Base-by-base conservation (phyloP, 1,140 invertebrate genomes). In the Spodoptera litura region DNA sequence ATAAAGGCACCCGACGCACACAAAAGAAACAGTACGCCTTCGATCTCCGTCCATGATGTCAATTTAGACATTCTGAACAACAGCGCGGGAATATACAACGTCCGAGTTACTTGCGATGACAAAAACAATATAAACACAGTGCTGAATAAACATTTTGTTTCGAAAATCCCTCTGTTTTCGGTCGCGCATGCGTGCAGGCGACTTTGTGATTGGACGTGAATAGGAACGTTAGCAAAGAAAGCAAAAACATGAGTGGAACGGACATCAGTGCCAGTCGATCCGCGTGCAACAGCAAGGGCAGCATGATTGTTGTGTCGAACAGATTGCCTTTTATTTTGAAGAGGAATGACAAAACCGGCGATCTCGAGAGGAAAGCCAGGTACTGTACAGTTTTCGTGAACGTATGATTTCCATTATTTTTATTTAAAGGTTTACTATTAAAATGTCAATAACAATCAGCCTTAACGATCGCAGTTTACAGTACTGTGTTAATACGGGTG, bases 231-330 rank as follows among this genome's bases (percentile, higher is more conserved):
- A 77, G 59, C 53, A 81, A 82, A 53, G 58, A 81, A 84, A 85
- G 86, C 83, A 85, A 72, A 85, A 88, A 88, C 81, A 94, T 92
- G 92, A 93, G 89, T 92, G 91, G 76, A 85, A 88, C 78, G 77
- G 81, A 85, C 81, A 89, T 86, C 79, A 85, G 90, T 89, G 91
- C 83, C 89, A 92, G 91, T 93, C 93, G 93, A 70, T 82, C 88
- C 9, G 72, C 87, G 88, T 94, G 93, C 88, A 94, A 94, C 83
- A 94, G 94, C 88, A 96, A 96, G 90, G 96, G 96, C 85, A 97
- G 96, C 85, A 96, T 98, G 95, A 98, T 98, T 86, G 98, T 98
- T 78, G 97, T 98, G 64, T 98, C 98, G 81, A 98, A 98, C 95
- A 95, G 98, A 84, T 95, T 98, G 86, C 98, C 98, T 8, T 98